Conservation (phyloP, 2,113 vertebrate genomes). For the Chloroceryle aenea region DNA sequence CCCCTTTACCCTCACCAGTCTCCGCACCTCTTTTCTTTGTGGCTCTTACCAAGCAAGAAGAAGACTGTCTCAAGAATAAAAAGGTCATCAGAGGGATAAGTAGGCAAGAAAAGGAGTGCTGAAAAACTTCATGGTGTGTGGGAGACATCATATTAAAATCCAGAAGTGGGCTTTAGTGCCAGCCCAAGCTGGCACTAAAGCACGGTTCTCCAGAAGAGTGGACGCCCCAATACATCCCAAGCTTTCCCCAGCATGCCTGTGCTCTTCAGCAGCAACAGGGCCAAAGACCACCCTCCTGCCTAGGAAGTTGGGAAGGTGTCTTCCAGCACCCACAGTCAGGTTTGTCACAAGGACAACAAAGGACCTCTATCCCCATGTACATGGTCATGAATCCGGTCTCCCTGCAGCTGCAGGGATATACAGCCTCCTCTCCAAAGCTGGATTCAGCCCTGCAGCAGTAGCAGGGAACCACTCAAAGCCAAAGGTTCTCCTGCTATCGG, state of each 20-base stretch:
- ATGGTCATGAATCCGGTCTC: background rate
- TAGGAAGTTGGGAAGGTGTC: rapidly evolving
- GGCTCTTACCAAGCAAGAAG: background rate
- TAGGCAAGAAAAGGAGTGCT: background rate
- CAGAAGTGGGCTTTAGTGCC: background rate
- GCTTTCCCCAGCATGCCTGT: background rate
- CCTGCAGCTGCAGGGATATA: background rate
- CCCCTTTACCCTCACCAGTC: background rate
- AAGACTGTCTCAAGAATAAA: background rate
- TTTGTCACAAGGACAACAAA: background rate
- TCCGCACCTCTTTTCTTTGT: background rate
- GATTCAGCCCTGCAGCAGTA: background rate
- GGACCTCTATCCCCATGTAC: background rate
- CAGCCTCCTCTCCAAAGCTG: background rate
- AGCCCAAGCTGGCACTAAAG: background rate
- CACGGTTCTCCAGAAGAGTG: background rate
- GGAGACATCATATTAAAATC: background rate
- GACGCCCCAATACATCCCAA: background rate
- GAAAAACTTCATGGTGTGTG: rapidly evolving
- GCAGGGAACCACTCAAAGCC: background rate
- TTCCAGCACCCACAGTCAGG: background rate
- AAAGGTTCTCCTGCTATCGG: background rate
- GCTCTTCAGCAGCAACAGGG: background rate
- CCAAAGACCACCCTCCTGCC: background rate
- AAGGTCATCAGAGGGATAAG: background rate